Evolutionary conservation across 2,888 invertebrate genomes (phyloP).

Genomic region (Nineta flava): DNA sequence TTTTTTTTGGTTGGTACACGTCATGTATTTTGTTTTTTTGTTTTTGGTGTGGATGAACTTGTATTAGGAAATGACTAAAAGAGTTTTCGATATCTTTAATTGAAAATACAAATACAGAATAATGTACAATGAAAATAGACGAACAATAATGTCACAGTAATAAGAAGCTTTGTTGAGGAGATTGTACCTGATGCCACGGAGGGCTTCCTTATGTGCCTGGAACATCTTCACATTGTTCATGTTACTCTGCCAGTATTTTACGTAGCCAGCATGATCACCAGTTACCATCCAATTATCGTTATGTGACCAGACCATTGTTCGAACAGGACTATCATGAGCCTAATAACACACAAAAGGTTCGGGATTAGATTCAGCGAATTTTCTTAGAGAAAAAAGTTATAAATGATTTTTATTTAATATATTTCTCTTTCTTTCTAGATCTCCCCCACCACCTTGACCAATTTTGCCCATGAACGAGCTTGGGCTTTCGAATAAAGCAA

Average conservation of each 20-base stretch:
- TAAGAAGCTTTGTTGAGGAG: conserved; percentile 4
- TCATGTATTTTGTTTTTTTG: too few species aligned
- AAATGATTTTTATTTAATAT: too few species aligned
- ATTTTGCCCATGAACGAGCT: too few species aligned
- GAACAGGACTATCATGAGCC: conserved; percentile 99
- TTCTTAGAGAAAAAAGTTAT: neutral
- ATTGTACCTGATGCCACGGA: conserved; percentile 89
- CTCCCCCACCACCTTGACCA: too few species aligned
- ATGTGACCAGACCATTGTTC: conserved; percentile 99
- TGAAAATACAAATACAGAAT: conserved; percentile 2
- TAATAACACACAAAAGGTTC: conserved; percentile 27
- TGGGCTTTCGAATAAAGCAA: too few species aligned
- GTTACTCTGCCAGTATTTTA: conserved; percentile 99
- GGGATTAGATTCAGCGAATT: neutral
- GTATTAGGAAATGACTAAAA: neutral
- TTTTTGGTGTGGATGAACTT: too few species aligned
- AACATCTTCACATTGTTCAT: conserved; percentile 99
- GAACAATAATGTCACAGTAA: neutral
- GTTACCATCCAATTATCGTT: conserved; percentile 99
- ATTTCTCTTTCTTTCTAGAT: too few species aligned
- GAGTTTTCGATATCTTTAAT: neutral
- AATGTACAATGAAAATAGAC: conserved; percentile 2
- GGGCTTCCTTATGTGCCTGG: conserved; percentile 99
- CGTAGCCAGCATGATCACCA: conserved; percentile 95
- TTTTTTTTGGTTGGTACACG: too few species aligned